A percentile compares a stretch with the other conserved stretches of the same genome.
Conservation (phyloP, 2,797 vertebrate genomes). For the Hemibagrus guttatus region DNA sequence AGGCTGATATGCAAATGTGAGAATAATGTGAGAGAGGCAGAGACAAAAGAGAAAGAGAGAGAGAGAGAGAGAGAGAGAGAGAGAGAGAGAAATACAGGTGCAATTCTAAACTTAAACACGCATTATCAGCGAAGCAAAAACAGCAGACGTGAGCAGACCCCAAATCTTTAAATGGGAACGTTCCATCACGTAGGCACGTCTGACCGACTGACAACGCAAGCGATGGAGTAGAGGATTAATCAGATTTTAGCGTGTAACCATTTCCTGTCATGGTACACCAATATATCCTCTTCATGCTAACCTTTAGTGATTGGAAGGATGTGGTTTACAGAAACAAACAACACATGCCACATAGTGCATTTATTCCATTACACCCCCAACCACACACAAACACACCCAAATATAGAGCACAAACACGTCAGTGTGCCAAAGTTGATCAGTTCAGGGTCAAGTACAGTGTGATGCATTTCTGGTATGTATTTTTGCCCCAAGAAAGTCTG, state of each 20-base stretch:
- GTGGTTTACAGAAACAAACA: constrained; percentile 63
- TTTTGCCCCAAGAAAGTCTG: not conserved
- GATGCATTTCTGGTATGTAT: not conserved
- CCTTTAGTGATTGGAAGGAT: constrained; percentile 61
- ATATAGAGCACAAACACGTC: constrained; percentile 3
- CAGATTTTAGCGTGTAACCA: constrained; percentile 63
- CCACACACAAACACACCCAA: constrained; percentile 32
- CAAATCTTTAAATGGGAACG: constrained; percentile 44
- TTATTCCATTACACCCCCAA: constrained; percentile 53
- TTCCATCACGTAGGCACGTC: constrained; percentile 51
- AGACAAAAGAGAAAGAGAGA: not conserved
- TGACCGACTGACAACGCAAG: constrained; percentile 20
- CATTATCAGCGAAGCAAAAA: constrained; percentile 28
- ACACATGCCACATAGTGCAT: constrained; percentile 49
- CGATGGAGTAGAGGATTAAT: constrained; percentile 53
- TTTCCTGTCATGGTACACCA: constrained; percentile 64
- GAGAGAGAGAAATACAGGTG: constrained; percentile 37
- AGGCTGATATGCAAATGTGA: constrained; percentile 2
- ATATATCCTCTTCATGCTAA: constrained; percentile 61
- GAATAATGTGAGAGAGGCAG: not conserved
- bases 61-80: not conserved
- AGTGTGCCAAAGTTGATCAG: not conserved
- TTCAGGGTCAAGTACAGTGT: not conserved
- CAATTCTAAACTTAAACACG: constrained; percentile 40
- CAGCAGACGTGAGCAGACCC: constrained; percentile 14